Base-by-base conservation (phyloP, 1,140 invertebrate genomes). In the Macrostomum lignano region DNA sequence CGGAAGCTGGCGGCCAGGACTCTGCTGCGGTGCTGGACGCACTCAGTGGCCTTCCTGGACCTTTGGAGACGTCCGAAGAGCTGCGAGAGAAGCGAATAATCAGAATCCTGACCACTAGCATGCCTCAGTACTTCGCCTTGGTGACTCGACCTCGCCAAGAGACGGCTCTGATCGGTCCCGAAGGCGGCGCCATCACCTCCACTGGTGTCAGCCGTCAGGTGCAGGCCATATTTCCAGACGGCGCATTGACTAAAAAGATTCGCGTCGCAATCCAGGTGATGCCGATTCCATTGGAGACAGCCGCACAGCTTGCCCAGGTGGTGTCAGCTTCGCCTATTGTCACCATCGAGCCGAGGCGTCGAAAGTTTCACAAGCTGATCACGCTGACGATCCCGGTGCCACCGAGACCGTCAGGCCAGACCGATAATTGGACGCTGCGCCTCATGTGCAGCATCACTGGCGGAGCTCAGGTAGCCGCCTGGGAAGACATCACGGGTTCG, bases 361-460 rank as follows among this genome's bases (percentile, higher is more conserved):
- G 82, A 31, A 93, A 93, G 58, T 93, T 93, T 65, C 84, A 93
- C 55, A 88, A 88, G 59, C 76, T 78, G 1, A 91, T 93, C 37
- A 86, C 78, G 20, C 60, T 93, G 36, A 88, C 78, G 36, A 82
- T 93, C 63, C 84, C 82, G 5, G 72, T 84, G 9, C 82, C 84
- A 2, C 70, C 78, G 50, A 81, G 76, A 81, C 82, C 15, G 74
- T 79, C 36, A 78, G 52, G 43, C 9, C n/a, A 29, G 5, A 3
- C 30, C 30, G 11, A 5, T 11, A 20, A 31, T 21, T 4, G 20
- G 4, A 21, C 81, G 1, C 15, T 37, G 11, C 23, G 36, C 21
- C 20, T 37, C 11, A 21, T 37, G 7, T 37, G 31, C 20, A 37
- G 36, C 17, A 33, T 37, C 9, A 19, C 13, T 29, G 78, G 81